Percentiles rank a stretch among this genome's conserved stretches.
Conservation (phyloP, 2,888 invertebrate species). For the Eupithecia subfuscata region DNA sequence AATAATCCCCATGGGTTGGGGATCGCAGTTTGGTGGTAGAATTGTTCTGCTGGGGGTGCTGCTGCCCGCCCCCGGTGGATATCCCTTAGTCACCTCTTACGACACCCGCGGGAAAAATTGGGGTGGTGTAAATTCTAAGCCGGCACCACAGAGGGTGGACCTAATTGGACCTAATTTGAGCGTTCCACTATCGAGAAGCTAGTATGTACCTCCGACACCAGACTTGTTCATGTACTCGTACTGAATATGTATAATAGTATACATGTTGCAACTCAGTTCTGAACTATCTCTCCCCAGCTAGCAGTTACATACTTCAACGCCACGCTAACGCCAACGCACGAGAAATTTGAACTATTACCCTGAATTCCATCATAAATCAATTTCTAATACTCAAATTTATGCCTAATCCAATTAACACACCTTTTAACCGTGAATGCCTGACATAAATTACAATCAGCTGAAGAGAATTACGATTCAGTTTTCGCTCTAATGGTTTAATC, state of each 20-base stretch:
- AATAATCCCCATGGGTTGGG: no score
- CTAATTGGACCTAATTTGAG: no score
- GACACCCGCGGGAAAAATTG: no score
- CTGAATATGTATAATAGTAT: no score
- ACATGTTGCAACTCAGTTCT: not conserved
- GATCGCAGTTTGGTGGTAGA: no score
- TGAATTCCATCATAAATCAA: not conserved
- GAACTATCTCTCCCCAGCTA: not conserved
- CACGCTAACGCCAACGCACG: not conserved
- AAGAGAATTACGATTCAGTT: constrained; percentile 29
- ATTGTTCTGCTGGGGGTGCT: no score
- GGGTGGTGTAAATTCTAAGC: no score
- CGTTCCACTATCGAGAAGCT: no score
- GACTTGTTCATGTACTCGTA: not conserved
- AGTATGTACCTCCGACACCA: no score
- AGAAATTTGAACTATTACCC: not conserved
- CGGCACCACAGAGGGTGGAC: no score
- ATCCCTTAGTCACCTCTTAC: no score
- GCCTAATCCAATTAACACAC: constrained; percentile 12
- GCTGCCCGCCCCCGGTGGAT: no score
- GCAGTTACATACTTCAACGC: not conserved
- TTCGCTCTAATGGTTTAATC: constrained; percentile 41
- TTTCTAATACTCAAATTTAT: not conserved
- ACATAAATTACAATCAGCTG: constrained; percentile 2
- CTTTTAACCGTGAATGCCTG: constrained; percentile 16